Evolutionary conservation across 2,113 vertebrate species (phyloP).

Genomic region (Trematomus loennbergii): DNA sequence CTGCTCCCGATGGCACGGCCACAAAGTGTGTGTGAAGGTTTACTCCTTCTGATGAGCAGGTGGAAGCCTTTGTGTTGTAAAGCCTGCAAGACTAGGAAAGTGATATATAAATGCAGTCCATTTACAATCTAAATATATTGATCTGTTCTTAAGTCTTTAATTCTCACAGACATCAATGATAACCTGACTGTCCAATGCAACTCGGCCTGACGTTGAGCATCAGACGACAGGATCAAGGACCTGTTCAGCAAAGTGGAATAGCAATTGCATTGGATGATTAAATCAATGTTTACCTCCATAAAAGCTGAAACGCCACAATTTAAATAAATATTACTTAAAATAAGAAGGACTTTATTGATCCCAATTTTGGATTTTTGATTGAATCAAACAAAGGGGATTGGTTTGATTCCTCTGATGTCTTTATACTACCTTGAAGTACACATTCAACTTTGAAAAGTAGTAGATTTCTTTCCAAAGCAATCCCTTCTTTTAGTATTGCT

Average conservation of each 20-base stretch:
- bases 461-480: neutral
- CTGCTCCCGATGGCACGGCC: too few relatives aligned
- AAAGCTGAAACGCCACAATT: too few relatives aligned
- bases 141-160: neutral
- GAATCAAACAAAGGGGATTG: neutral
- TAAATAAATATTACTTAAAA: too few relatives aligned
- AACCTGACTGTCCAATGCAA: neutral
- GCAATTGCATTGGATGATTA: too few relatives aligned
- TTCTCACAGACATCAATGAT: neutral
- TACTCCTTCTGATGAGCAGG: too few relatives aligned
- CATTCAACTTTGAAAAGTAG: neutral
- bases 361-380: neutral
- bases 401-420: neutral
- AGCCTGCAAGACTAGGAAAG: too few relatives aligned
- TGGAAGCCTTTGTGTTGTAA: too few relatives aligned
- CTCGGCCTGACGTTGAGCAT: neutral
- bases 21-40: too few relatives aligned
- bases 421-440: neutral
- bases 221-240: neutral
- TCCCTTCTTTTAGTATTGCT: neutral
- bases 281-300: too few relatives aligned
- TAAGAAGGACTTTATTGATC: too few relatives aligned
- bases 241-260: neutral
- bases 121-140: too few relatives aligned
- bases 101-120: too few relatives aligned